These are phyloP conservation scores for Phaethornis superciliosus DNA, from an alignment of 2,113 vertebrate genomes.

Conservation along the genomic window DNA sequence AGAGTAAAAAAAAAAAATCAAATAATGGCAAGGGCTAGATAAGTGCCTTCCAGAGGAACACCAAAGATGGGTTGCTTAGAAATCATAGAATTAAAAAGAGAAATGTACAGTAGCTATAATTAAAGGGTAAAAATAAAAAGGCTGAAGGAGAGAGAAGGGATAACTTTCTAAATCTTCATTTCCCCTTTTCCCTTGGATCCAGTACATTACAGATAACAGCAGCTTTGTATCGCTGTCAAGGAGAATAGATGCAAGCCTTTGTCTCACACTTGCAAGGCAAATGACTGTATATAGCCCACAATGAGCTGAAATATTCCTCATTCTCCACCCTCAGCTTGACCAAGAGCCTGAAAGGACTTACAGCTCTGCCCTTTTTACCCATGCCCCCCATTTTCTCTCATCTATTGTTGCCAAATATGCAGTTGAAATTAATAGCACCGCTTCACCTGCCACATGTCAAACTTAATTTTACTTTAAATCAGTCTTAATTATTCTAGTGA, in stretches of 20 bases:
- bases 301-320: slow-evolving; percentile 28
- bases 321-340: slow-evolving; percentile 44
- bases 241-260: not conserved
- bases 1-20: not conserved
- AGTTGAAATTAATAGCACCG: slow-evolving; percentile 34
- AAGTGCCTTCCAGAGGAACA: not conserved
- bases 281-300: not conserved
- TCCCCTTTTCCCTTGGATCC: not conserved
- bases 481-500: slow-evolving; percentile 70
- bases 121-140: not conserved
- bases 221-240: not conserved
- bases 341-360: slow-evolving; percentile 30
- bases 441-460: slow-evolving; percentile 61
- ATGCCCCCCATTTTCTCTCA: slow-evolving; percentile 12
- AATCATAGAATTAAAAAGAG: not conserved
- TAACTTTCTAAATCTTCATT: not conserved
- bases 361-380: not conserved
- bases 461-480: slow-evolving; percentile 74
- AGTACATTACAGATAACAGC: not conserved
- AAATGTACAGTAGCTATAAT: not conserved
- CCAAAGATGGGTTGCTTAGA: not conserved
- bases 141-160: not conserved
- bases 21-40: not conserved
- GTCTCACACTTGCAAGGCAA: not conserved
- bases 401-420: slow-evolving; percentile 39